Evolutionary conservation across 2,113 vertebrate species (phyloP).

Genomic region (Otolemur garnettii): DNA sequence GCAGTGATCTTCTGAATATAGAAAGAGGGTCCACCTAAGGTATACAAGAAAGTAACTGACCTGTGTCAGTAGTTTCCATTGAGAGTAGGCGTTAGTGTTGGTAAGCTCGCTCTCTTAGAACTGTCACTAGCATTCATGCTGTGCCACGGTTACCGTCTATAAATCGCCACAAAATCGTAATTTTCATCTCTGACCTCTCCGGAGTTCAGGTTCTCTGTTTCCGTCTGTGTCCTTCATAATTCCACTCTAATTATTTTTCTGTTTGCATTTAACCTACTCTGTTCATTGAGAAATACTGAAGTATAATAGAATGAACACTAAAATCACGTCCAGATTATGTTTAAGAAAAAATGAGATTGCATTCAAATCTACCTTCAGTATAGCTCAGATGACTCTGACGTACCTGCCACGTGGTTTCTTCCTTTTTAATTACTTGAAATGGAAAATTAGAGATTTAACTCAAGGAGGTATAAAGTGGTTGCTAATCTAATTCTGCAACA

Average conservation of each 20-base stretch:
- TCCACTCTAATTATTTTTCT: neutral
- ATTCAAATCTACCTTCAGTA: neutral
- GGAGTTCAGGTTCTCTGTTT: neutral
- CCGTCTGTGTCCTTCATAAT: neutral
- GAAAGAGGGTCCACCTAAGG: neutral
- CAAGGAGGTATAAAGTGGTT: neutral
- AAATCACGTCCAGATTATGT: neutral
- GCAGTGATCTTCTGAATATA: neutral
- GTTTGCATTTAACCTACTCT: neutral
- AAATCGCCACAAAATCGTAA: neutral
- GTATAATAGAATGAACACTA: neutral
- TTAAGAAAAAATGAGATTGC: neutral
- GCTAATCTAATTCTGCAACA: constrained; percentile 35
- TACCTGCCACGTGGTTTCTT: neutral
- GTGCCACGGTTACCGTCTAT: neutral
- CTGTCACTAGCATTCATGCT: neutral
- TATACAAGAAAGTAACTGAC: neutral
- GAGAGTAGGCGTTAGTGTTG: neutral
- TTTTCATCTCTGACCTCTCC: neutral
- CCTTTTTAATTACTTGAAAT: constrained; percentile 20
- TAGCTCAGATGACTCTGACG: neutral
- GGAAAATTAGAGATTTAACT: neutral
- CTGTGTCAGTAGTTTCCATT: neutral
- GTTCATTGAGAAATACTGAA: neutral
- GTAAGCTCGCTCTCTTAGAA: neutral